Evolutionary conservation across 2,888 invertebrate genomes (phyloP).

Genomic region (Noctua janthe): DNA sequence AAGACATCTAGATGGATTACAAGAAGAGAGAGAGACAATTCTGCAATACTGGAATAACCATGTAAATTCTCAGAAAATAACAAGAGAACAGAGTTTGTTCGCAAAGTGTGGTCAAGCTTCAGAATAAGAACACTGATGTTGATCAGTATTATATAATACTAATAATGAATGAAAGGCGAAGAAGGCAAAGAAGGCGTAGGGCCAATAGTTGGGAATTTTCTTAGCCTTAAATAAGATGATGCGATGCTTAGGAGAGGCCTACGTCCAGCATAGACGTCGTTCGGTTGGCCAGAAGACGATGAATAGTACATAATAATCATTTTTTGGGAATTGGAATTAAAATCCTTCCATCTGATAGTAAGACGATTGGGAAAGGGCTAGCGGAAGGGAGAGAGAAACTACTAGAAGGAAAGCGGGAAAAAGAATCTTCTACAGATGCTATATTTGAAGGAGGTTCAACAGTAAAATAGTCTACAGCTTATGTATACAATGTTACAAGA

Average conservation of each 20-base stretch:
- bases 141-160: too few relatives aligned
- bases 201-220: neutral
- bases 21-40: neutral
- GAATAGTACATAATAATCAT: neutral
- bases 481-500: constrained; percentile 7
- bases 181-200: too few relatives aligned
- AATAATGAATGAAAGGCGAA: neutral
- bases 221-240: neutral
- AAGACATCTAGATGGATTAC: neutral
- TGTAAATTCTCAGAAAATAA: neutral
- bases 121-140: neutral
- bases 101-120: neutral
- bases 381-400: neutral
- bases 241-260: neutral
- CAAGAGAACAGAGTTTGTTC: neutral
- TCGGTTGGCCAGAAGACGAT: neutral
- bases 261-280: neutral
- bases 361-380: neutral
- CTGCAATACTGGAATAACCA: neutral
- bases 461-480: neutral
- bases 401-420: neutral
- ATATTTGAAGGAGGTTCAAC: neutral
- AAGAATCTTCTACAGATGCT: neutral
- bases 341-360: neutral
- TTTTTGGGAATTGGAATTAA: neutral